Evolutionary conservation across 2,888 invertebrate genomes (phyloP).

Genomic region (Synergus itoensis): DNA sequence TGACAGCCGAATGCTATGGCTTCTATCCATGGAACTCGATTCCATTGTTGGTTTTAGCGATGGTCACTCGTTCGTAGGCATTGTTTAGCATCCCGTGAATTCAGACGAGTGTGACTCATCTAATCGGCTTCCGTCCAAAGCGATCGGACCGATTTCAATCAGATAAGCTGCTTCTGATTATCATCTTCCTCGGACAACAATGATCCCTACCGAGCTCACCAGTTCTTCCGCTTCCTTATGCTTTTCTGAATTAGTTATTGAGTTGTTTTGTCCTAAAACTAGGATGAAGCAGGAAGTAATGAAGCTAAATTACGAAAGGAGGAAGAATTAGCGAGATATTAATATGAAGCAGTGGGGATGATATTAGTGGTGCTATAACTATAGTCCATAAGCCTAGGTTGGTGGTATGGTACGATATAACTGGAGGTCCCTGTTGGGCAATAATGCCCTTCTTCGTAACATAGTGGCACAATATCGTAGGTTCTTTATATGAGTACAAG

Average conservation of each 20-base stretch:
- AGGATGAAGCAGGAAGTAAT: not conserved
- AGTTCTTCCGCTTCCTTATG: not conserved
- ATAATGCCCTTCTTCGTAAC: conserved; percentile 75
- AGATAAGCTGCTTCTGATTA: conserved; percentile 19
- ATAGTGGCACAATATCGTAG: conserved; percentile 74
- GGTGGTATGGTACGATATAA: conserved; percentile 61
- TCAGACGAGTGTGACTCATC: conserved; percentile 69
- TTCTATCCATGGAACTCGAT: conserved; percentile 57
- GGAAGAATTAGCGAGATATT: conserved; percentile 66
- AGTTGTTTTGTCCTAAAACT: too few relatives aligned
- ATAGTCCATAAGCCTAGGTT: conserved; percentile 62
- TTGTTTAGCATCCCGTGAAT: conserved; percentile 70
- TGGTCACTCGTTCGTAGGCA: conserved; percentile 59
- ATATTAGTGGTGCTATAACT: conserved; percentile 59
- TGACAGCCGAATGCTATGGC: conserved; percentile 61
- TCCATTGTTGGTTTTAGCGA: conserved; percentile 69
- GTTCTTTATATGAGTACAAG: conserved; percentile 74
- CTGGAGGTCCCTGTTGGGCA: conserved; percentile 74
- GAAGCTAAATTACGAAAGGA: conserved; percentile 56
- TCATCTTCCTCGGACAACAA: not conserved
- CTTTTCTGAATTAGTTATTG: too few relatives aligned
- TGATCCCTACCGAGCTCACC: not conserved
- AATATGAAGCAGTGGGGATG: conserved; percentile 43
- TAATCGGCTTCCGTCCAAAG: conserved; percentile 68
- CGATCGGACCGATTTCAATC: conserved; percentile 57